Percentiles rank a stretch among this genome's conserved stretches.
Evolutionary conservation across 92 coral and sea anemone species (phyloP).

Genomic region (Phenganax subtilis): DNA sequence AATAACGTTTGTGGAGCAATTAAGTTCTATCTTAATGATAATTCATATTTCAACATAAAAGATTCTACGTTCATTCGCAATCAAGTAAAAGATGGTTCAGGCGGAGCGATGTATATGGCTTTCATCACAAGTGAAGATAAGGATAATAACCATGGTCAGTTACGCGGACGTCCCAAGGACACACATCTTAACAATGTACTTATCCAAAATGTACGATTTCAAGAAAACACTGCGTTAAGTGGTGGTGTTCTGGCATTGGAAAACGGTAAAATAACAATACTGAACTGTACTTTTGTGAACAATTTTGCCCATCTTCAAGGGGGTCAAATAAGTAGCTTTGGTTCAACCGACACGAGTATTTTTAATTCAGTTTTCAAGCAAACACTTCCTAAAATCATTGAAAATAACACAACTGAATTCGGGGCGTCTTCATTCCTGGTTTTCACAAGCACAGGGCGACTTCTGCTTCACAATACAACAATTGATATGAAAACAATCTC

Average conservation of each 20-base stretch:
- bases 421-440: no score
- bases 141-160: conserved; percentile 14
- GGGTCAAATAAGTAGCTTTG: conserved; percentile 1
- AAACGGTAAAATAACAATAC: conserved; percentile 49
- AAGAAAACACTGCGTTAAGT: conserved; percentile 49
- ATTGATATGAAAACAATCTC: no score
- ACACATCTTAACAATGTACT: conserved; percentile 36
- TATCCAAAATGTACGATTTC: conserved; percentile 47
- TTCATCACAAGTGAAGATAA: conserved; percentile 15
- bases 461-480: conserved; percentile 36
- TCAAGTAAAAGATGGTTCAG: conserved; percentile 9
- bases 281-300: conserved; percentile 55
- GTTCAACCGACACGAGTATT: conserved; percentile 12
- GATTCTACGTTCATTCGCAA: conserved; percentile 30
- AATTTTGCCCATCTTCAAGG: conserved; percentile 52
- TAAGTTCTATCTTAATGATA: background rate
- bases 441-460: no score
- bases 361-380: conserved; percentile 34
- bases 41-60: background rate
- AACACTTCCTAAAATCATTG: background rate
- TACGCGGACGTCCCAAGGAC: conserved; percentile 21
- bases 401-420: background rate
- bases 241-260: conserved; percentile 58
- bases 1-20: conserved; percentile 9
- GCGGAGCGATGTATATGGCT: conserved; percentile 34